Evolutionary conservation across 64 coral and sea anemone genomes (phyloP).

Genomic region (Porites australiensis): DNA sequence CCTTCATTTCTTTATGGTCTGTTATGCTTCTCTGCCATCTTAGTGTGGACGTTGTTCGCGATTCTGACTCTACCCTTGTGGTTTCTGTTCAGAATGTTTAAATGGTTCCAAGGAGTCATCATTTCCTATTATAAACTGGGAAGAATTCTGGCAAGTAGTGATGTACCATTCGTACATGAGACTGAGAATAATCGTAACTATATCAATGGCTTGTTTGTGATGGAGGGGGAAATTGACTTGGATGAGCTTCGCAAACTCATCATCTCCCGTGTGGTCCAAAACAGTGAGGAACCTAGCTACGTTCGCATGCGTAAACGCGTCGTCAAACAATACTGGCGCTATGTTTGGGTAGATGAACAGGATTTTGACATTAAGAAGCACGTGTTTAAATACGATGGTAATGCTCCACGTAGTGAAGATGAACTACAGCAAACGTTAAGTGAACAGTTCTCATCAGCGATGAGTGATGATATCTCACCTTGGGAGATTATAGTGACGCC

Average conservation of each 20-base stretch:
- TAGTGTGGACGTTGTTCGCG: conserved; percentile 71
- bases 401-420: conserved; percentile 53
- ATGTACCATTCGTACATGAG: conserved; percentile 90
- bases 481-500: conserved; percentile 78
- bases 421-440: conserved; percentile 70
- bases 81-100: conserved; percentile 72
- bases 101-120: conserved; percentile 62
- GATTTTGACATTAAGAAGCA: conserved; percentile 84
- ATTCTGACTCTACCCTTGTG: conserved; percentile 76
- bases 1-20: conserved; percentile 69
- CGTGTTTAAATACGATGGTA: conserved; percentile 54
- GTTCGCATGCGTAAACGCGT: conserved; percentile 67
- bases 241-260: conserved; percentile 73
- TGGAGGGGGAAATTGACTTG: conserved; percentile 69
- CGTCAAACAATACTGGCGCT: conserved; percentile 70
- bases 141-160: conserved; percentile 62
- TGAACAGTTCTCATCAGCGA: conserved; percentile 48
- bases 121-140: conserved; percentile 81
- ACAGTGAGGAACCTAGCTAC: conserved; percentile 80
- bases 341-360: conserved; percentile 81
- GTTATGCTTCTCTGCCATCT: conserved; percentile 74
- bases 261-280: conserved; percentile 71
- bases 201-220: conserved; percentile 75
- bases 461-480: conserved; percentile 73
- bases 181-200: conserved; percentile 82